Percentiles rank a stretch among this genome's conserved stretches.
phyloP scores from a whole-genome alignment of 2,797 vertebrate genomes.

The Acrossocheilus fasciatus region DNA sequence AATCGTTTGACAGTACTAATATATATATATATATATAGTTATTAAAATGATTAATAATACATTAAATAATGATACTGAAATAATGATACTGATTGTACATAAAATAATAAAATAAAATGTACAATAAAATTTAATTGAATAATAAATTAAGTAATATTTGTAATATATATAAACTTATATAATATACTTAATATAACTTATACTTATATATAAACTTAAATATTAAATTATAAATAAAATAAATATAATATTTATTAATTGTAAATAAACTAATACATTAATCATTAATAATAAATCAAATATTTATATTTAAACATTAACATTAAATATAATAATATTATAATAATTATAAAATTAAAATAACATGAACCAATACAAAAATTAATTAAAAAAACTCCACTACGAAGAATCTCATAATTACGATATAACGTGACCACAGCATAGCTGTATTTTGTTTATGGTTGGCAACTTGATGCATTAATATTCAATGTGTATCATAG shows the following conservation, averaged over 20 bases:
- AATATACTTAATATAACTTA: no score
- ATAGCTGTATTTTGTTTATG: background rate
- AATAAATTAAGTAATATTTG: no score
- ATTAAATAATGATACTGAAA: background rate
- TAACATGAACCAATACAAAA: background rate
- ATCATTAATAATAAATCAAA: no score
- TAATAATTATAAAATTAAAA: background rate
- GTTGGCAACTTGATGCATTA: background rate
- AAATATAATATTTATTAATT: background rate
- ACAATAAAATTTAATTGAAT: no score
- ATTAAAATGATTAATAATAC: background rate
- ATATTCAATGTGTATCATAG: background rate
- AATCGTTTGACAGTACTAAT: no score
- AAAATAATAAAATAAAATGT: background rate
- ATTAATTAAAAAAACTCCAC: background rate
- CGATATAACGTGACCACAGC: background rate
- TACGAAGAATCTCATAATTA: background rate
- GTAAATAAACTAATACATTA: background rate
- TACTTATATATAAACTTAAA: no score
- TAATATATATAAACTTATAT: no score
- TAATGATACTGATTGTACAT: background rate
- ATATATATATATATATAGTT: no score
- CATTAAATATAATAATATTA: no score
- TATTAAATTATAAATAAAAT: no score
- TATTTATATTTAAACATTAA: no score